phyloP scores from a whole-genome alignment of 2,888 invertebrate genomes.

The Hypomecis punctinalis region DNA sequence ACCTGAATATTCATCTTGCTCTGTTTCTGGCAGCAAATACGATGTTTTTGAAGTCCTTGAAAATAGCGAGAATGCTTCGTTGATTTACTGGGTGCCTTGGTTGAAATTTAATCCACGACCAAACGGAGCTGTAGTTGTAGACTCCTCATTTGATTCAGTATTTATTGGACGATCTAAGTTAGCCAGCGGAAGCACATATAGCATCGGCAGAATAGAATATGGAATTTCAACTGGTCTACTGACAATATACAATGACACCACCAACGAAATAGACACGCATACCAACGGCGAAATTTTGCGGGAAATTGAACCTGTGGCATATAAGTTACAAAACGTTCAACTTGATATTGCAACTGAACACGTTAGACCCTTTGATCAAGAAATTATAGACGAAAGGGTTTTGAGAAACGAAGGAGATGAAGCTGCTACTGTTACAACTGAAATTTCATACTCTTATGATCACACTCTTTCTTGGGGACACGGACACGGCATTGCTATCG shows the following conservation, averaged over 20 bases:
- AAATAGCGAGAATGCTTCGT: conserved; percentile 91
- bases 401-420: conserved; percentile 84
- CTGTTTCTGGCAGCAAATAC: conserved; percentile 86
- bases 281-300: conserved; percentile 90
- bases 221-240: conserved; percentile 88
- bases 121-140: conserved; percentile 88
- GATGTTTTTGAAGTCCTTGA: conserved; percentile 89
- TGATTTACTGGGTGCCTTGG: conserved; percentile 92
- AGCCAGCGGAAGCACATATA: conserved; percentile 78
- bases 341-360: conserved; percentile 83
- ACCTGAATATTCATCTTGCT: conserved; percentile 86
- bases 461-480: conserved; percentile 92
- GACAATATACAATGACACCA: conserved; percentile 87
- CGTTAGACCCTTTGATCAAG: conserved; percentile 75
- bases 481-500: conserved; percentile 89
- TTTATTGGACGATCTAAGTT: conserved; percentile 71
- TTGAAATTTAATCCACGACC: conserved; percentile 87
- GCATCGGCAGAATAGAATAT: conserved; percentile 89
- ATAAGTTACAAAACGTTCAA: conserved; percentile 89
- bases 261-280: conserved; percentile 78
- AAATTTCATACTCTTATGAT: conserved; percentile 89
- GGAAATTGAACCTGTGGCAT: conserved; percentile 91
- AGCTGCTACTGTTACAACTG: conserved; percentile 88
- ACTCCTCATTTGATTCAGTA: conserved; percentile 68
- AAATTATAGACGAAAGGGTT: conserved; percentile 80